Percentiles rank a stretch among this genome's conserved stretches.
Evolutionary conservation across 2,797 vertebrate species (phyloP).

Genomic region (Perodicticus potto): DNA sequence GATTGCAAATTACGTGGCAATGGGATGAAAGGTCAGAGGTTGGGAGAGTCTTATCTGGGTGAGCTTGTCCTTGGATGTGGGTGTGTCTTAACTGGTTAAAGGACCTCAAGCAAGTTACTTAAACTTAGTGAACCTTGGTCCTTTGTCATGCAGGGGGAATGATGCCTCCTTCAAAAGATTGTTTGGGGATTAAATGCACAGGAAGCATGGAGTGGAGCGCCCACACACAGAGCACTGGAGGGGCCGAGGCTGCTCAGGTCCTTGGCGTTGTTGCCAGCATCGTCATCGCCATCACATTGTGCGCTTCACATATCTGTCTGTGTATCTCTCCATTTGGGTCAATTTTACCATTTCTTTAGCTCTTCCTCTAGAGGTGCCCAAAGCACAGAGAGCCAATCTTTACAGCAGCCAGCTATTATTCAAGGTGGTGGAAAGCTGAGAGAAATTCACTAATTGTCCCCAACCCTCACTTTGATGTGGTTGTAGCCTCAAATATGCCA

Average conservation of each 20-base stretch:
- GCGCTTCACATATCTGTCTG: neutral
- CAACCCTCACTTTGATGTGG: neutral
- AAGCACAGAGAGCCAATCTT: slow-evolving; percentile 38
- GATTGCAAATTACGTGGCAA: neutral
- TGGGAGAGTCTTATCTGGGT: neutral
- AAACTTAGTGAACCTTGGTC: neutral
- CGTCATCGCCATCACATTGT: neutral
- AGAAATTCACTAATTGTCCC: neutral
- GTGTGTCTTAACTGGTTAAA: neutral
- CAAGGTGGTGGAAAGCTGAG: neutral
- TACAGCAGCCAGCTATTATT: neutral
- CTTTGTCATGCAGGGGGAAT: neutral
- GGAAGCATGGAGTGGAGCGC: neutral
- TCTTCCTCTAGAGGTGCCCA: neutral
- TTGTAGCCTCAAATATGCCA: neutral
- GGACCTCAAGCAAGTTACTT: neutral
- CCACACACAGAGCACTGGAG: neutral
- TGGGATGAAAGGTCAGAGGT: neutral
- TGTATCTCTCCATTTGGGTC: slow-evolving; percentile 28
- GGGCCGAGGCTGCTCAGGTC: neutral
- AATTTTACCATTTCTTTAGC: slow-evolving; percentile 43
- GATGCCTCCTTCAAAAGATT: neutral
- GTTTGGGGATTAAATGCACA: neutral
- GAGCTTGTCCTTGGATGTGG: neutral
- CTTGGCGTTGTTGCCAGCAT: neutral